Evolutionary conservation across 2,888 invertebrate species (phyloP), one percentile per base, ranked within the genome.

Genomic region (Anaspis maculata): DNA sequence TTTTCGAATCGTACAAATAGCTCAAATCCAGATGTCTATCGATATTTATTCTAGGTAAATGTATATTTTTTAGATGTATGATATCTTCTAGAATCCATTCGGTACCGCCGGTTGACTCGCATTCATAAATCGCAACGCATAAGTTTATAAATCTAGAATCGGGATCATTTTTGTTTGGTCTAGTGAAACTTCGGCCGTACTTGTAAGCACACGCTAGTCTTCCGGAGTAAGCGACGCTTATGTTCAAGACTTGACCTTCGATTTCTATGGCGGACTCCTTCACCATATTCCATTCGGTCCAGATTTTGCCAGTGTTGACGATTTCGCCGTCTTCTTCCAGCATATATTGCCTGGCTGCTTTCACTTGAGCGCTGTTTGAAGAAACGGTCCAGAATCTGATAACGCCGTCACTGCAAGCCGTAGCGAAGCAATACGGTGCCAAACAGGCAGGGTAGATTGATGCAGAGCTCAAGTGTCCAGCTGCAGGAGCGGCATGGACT

Each of bases 381-480:
- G 58, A 57, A 3, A 65, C 61, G 64, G 62, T 85, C 91, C 91
- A 91, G 63, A 91, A 91, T 37, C 90, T 77, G 21, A 91, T 77
- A 0, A 85, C 79, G 43, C 92, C 91, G 59, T 98, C 97, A 7
- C 90, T 85, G 59, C 96, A 97, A 1, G 95, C 94, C 0, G 96
- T 95, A 0, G 91, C 86, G 38, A 98, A 76, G 39, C 94, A 88
- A 61, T 96, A 98, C 0, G 97, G 97, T 0, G 97, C 94, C 56
- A 94, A 80, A 65, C 97, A 98, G n/a, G 96, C 96, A 3, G 97
- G 96, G 68, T 97, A 97, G 53, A 98, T 92, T 13, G 94, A 94
- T 0, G 97, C 92, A 0, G 96, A 96, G 59, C 95, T 92, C 25
- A 97, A 71, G 64, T 97, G 97, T 0, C 97, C 97, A 1, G 96